Percentiles rank a stretch among this genome's conserved stretches.
phyloP scores from a whole-genome alignment of 2,113 vertebrate genomes.

The Oenanthe melanoleuca region DNA sequence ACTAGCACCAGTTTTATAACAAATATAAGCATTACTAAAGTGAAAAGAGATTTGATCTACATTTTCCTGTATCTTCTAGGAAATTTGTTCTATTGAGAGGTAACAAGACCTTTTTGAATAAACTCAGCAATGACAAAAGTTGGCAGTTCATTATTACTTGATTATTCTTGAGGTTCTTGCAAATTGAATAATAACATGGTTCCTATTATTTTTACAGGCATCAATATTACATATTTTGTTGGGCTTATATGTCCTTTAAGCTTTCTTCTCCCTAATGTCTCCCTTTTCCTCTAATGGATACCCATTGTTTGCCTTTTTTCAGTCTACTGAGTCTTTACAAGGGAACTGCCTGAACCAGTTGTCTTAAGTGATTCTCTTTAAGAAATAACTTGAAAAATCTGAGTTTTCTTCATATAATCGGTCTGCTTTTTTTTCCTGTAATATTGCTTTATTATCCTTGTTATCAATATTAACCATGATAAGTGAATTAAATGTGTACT shows the following conservation, averaged over 20 bases:
- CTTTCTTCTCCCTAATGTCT: not conserved
- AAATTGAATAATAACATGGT: not conserved
- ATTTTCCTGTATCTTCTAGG: not conserved
- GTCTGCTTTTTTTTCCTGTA: not conserved
- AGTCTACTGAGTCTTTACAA: not conserved
- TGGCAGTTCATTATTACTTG: not conserved
- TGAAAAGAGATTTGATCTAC: not conserved
- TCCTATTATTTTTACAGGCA: not conserved
- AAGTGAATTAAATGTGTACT: not conserved
- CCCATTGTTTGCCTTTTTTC: not conserved
- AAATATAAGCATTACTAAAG: not conserved
- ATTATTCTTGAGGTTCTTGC: not conserved
- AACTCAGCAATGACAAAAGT: not conserved
- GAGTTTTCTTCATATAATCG: not conserved
- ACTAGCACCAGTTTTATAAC: not conserved
- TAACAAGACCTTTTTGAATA: not conserved
- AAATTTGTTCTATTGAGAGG: not conserved
- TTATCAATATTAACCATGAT: not conserved
- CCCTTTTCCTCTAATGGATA: rapidly evolving
- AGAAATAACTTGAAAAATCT: not conserved
- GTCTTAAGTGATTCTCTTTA: not conserved
- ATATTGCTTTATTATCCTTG: not conserved
- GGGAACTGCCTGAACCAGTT: not conserved
- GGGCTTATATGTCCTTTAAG: not conserved
- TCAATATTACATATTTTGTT: not conserved